phyloP scores from a whole-genome alignment of 1,140 invertebrate genomes.

The Trissolcus basalis region DNA sequence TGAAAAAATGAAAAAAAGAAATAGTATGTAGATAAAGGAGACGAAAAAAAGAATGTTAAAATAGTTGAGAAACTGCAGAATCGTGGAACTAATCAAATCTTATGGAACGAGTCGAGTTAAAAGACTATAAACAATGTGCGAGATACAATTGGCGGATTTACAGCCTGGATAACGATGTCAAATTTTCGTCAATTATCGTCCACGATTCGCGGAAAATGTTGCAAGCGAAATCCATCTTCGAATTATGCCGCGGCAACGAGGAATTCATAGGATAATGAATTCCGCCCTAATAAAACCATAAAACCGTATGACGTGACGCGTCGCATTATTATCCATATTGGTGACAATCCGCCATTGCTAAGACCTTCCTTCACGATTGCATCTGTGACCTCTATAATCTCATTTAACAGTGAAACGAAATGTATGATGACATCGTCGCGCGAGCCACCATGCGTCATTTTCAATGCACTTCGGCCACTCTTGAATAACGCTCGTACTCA shows the following conservation, averaged over 20 bases:
- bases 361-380: conserved; percentile 59
- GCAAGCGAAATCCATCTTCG: conserved; percentile 38
- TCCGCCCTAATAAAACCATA: conserved; percentile 61
- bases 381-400: conserved; percentile 61
- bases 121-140: too few relatives aligned
- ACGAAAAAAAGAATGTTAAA: too few relatives aligned
- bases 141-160: too few relatives aligned
- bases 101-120: too few relatives aligned
- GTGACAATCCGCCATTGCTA: conserved; percentile 59
- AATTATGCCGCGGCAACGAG: conserved; percentile 40
- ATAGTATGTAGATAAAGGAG: too few relatives aligned
- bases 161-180: not conserved
- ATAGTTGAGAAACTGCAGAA: too few relatives aligned
- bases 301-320: conserved; percentile 57
- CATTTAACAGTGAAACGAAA: conserved; percentile 60
- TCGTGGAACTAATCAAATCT: too few relatives aligned
- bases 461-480: conserved; percentile 36
- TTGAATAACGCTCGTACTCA: conserved; percentile 31
- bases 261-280: conserved; percentile 61
- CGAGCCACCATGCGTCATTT: conserved; percentile 56
- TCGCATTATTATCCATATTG: conserved; percentile 59
- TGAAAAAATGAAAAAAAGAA: too few relatives aligned
- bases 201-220: conserved; percentile 45
- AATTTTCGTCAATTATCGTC: not conserved
- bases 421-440: conserved; percentile 57